A percentile compares a stretch with the other conserved stretches of the same genome.
Conservation (phyloP, 2,797 vertebrate species). For the Microchirus variegatus region DNA sequence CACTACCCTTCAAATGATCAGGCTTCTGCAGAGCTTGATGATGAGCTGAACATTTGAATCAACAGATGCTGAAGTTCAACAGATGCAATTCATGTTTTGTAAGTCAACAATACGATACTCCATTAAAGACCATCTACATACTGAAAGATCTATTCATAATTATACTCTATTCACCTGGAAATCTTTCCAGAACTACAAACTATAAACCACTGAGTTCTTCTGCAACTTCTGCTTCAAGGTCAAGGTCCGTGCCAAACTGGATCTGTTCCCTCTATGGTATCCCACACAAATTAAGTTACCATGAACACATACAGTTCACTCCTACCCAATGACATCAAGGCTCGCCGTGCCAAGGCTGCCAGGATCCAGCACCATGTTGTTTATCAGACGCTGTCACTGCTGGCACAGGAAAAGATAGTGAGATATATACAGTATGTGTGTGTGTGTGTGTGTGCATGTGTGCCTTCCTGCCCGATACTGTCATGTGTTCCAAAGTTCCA, state of each 20-base stretch:
- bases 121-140: constrained; percentile 21
- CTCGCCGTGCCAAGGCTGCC: constrained; percentile 35
- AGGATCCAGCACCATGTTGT: constrained; percentile 54
- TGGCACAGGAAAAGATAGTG: constrained; percentile 20
- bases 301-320: constrained; percentile 18
- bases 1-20: no score
- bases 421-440: no score
- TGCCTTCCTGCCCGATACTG: constrained; percentile 10
- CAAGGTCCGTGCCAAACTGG: constrained; percentile 16
- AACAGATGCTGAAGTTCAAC: no score
- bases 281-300: background rate
- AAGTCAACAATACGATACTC: background rate
- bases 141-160: constrained; percentile 15
- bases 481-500: constrained; percentile 1
- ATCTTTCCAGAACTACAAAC: constrained; percentile 39
- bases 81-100: no score
- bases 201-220: constrained; percentile 28
- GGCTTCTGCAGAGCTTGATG: no score
- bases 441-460: background rate
- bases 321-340: constrained; percentile 29
- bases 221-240: constrained; percentile 41
- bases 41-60: no score
- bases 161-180: constrained; percentile 23
- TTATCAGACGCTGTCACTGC: constrained; percentile 56
- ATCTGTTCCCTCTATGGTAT: constrained; percentile 24